These are phyloP conservation scores for Anoura caudifer DNA, from an alignment of 2,113 vertebrate genomes.

Conservation along the genomic window DNA sequence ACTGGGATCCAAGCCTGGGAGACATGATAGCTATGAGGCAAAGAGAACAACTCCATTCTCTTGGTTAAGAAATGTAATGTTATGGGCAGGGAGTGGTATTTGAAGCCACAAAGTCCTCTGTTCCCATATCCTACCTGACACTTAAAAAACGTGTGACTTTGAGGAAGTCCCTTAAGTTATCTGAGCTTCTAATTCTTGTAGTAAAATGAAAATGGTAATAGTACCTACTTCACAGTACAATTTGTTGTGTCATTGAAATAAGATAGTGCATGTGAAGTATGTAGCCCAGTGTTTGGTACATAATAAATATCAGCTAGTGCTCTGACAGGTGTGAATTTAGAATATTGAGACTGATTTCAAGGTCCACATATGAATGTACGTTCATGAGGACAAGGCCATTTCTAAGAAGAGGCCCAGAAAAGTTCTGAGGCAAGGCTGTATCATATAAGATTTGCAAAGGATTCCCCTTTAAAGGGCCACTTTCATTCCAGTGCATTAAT, in stretches of 20 bases:
- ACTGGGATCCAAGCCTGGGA: background rate
- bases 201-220: background rate
- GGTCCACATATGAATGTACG: background rate
- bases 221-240: background rate
- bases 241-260: background rate
- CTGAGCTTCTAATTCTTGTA: background rate
- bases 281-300: background rate
- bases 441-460: background rate
- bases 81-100: background rate
- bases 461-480: background rate
- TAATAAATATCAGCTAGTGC: background rate
- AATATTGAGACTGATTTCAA: background rate
- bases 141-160: background rate
- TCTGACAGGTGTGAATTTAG: background rate
- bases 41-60: background rate
- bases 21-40: background rate
- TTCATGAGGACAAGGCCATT: background rate
- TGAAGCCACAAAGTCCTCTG: background rate
- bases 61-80: background rate
- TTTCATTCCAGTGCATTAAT: background rate
- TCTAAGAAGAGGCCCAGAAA: background rate
- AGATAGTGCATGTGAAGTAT: background rate
- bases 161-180: background rate
- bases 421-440: background rate
- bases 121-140: background rate